Percentiles rank a stretch among this genome's conserved stretches.
phyloP scores from a whole-genome alignment of 2,797 vertebrate species.

The Karalla daura region DNA sequence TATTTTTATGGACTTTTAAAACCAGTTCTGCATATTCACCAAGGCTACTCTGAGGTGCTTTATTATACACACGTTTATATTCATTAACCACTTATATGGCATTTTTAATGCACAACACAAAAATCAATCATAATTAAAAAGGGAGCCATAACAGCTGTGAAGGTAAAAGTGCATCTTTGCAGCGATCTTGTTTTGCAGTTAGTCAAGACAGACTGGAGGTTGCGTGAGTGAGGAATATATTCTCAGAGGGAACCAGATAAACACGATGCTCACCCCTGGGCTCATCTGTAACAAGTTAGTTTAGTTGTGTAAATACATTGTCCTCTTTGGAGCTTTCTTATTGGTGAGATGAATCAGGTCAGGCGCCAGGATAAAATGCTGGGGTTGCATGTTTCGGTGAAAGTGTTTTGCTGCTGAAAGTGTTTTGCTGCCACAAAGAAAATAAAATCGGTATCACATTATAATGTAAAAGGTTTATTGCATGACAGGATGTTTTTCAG shows the following conservation, averaged over 20 bases:
- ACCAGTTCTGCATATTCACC: constrained; percentile 53
- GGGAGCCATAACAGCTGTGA: constrained; percentile 28
- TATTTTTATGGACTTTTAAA: no score
- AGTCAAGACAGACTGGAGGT: background rate
- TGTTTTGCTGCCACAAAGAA: no score
- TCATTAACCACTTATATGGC: constrained; percentile 36
- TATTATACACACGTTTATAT: constrained; percentile 34
- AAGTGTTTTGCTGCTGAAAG: no score
- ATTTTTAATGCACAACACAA: constrained; percentile 47
- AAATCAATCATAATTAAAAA: constrained; percentile 55
- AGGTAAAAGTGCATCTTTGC: constrained; percentile 16
- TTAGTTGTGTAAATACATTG: background rate
- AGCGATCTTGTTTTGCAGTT: background rate
- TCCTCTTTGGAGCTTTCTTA: background rate
- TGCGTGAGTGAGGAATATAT: background rate
- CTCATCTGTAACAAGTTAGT: background rate
- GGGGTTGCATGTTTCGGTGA: no score
- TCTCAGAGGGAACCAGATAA: background rate
- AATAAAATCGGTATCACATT: no score
- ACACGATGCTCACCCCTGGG: constrained; percentile 5
- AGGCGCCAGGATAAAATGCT: no score
- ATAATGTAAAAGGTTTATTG: no score
- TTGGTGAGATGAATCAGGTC: background rate
- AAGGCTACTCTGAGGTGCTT: constrained; percentile 34
- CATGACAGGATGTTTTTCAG: no score